A percentile compares a stretch with the other conserved stretches of the same genome.
Evolutionary conservation across 2,113 vertebrate genomes (phyloP).

Genomic region (Dasyornis broadbenti): DNA sequence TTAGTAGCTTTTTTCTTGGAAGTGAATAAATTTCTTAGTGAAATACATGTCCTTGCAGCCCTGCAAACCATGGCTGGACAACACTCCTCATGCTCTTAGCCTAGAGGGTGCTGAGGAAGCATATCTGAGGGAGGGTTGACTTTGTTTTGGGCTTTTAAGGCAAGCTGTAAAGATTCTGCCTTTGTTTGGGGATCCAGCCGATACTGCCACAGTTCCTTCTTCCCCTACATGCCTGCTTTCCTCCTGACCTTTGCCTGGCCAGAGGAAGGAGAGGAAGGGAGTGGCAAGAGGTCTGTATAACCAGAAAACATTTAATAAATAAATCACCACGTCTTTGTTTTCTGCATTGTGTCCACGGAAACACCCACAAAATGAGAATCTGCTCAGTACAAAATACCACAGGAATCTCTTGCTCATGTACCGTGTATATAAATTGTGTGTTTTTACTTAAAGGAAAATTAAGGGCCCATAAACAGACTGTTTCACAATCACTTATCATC

Average conservation of each 20-base stretch:
- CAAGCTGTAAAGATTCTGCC: neutral
- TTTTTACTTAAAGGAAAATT: neutral
- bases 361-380: neutral
- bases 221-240: neutral
- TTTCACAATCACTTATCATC: neutral
- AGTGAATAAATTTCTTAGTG: neutral
- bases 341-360: neutral
- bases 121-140: neutral
- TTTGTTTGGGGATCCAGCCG: neutral
- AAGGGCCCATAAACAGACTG: neutral
- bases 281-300: neutral
- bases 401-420: neutral
- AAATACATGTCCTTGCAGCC: neutral
- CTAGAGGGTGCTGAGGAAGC: neutral
- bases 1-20: neutral
- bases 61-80: neutral
- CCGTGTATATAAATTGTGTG: neutral
- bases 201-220: neutral
- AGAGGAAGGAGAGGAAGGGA: neutral
- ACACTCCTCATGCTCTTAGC: accelerated
- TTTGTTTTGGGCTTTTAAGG: neutral
- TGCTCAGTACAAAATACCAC: neutral
- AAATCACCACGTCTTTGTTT: slow-evolving; percentile 4
- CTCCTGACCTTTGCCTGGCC: neutral
- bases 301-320: neutral